Conservation (phyloP, 2,797 vertebrate genomes). For the Ptychadena robeensis region DNA sequence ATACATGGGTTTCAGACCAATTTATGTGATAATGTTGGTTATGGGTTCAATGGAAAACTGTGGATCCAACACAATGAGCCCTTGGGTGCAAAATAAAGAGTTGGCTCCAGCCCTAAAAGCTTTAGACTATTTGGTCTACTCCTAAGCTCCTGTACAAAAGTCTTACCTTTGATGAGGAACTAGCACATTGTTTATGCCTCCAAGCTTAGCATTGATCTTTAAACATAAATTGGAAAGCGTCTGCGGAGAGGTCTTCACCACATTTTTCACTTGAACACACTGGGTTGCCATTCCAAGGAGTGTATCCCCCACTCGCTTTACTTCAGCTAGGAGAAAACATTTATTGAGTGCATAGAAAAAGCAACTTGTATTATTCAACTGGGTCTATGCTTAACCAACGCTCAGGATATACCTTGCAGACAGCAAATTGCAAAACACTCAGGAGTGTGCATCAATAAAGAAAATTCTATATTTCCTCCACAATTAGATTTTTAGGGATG, state of each 20-base stretch:
- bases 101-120: neutral
- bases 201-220: conserved; percentile 98
- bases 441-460: too few relatives aligned
- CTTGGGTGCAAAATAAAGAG: too few relatives aligned
- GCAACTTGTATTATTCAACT: neutral
- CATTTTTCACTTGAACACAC: conserved; percentile 98
- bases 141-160: neutral
- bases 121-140: neutral
- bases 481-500: too few relatives aligned
- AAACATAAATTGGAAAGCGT: conserved; percentile 98
- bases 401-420: too few relatives aligned
- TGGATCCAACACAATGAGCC: too few relatives aligned
- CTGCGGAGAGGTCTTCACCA: conserved; percentile 98
- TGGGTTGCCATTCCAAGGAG: conserved; percentile 98
- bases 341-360: neutral
- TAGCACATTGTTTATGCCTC: conserved; percentile 97
- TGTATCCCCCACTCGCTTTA: conserved; percentile 97
- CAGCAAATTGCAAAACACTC: too few relatives aligned
- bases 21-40: too few relatives aligned
- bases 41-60: too few relatives aligned
- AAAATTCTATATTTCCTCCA: too few relatives aligned
- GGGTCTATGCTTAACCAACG: too few relatives aligned
- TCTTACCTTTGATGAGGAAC: conserved; percentile 96
- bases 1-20: too few relatives aligned
- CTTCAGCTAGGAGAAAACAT: conserved; percentile 82